Base-by-base conservation (phyloP, 2,888 invertebrate genomes). In the Mythimna albipuncta region DNA sequence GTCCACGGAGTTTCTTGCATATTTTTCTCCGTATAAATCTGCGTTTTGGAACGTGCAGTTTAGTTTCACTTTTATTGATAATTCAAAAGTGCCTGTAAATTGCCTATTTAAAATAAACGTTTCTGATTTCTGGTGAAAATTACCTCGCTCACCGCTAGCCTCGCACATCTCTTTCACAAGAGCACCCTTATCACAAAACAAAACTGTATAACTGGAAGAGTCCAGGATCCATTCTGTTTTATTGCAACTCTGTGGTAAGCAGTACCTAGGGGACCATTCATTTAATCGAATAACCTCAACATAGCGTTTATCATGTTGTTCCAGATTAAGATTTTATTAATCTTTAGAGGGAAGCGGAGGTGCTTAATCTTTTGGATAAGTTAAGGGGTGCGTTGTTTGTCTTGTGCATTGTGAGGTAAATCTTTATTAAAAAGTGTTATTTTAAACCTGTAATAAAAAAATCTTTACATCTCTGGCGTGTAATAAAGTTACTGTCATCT, bases 201-300 rank as follows among this genome's bases (percentile, higher is more conserved):
- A 81, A 83, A 88, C 81, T 68, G 82, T 70, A 77, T 82, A 81
- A 68, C 79, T 81, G 72, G 71, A 63, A 77, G 81, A 81, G 81
- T 80, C 67, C 81, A 82, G 74, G 77, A 81, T 88, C 87, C 86
- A 88, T 90, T 89, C 81, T 70, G 81, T 90, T 90, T 90, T 87
- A 90, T 88, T 83, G 82, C 82, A 77, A 65, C 82, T 69, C 73
- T 81, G 86, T 78, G 77, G 72, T 81, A 73, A 71, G 79, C 72
- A 77, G 87, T 89, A 88, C 86, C 90, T 85, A 78, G 83, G 89
- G 92, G 88, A 87, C 83, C 82, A 84, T 90, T 85, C 84, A 84
- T 82, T 85, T 88, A 89, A 89, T 89, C 88, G 87, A 88, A 87
- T 88, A 85, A 90, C 88, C 89, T 87, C 75, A 77, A 72, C 74